Base-by-base conservation (phyloP, 2,113 vertebrate genomes). In the Pampusana beccarii region DNA sequence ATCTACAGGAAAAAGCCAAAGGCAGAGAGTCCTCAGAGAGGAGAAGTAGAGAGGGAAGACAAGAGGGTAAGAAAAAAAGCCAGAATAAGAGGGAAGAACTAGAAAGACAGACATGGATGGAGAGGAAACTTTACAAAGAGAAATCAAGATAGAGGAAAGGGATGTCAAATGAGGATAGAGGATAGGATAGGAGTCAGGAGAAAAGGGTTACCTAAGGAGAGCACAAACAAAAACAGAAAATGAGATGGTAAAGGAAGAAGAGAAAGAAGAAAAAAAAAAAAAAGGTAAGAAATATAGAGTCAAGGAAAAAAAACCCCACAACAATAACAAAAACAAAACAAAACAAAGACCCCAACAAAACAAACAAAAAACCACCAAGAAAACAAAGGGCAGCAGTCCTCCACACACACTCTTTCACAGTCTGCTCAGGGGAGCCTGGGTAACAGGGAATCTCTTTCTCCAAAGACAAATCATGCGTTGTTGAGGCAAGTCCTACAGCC, bases 1-100 rank as follows among this genome's bases (percentile, higher is more conserved):
- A 53, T 54, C 88, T 88, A 54, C 56, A 82, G 77, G 83, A 89
- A 86, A 90, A 92, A 85, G 86, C 91, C 69, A 93, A 96, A 96
- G 77, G 65, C 86, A 91, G 69, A 78, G 44, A 81, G 42, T 84
- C 86, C 57, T 93, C 44, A 18, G 83, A 90, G 88, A 83, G 33
- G 12, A 79, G 25, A 72, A 80, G 33, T 19, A 86, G 72, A 73
- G 36, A 92, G 57, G 34, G 42, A 80, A 79, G 44, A 50, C 75
- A 75, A 90, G 79, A 80, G 58, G 25, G 54, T 48, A 51, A 73
- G 89, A 65, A 88, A 88, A 90, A 60, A 80, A 81, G 7, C 5
- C 42, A 64, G 38, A 80, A 86, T 72, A 84, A 96, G 56, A 79
- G 40, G 25, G 61, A 86, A 75, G 34, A 92, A 62, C 56, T 67